These are phyloP conservation scores for Hemichromis elongatus DNA, from an alignment of 2,113 vertebrate species.

Conservation along the genomic window DNA sequence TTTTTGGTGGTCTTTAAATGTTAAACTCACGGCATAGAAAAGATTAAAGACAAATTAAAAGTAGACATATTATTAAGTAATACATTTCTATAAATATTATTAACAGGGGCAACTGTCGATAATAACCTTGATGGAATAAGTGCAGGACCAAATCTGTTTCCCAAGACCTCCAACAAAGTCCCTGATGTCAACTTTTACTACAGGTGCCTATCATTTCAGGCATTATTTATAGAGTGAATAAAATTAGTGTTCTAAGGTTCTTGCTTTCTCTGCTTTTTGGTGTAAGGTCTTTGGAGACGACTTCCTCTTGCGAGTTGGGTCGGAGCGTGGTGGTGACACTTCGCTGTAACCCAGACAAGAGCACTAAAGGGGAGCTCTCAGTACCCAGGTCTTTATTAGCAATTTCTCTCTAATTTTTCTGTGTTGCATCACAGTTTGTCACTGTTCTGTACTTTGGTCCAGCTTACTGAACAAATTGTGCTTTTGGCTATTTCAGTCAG, in stretches of 20 bases:
- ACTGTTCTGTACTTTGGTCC: background rate
- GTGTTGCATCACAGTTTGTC: background rate
- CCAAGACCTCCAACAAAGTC: conserved; percentile 72
- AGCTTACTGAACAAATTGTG: background rate
- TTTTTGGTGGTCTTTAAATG: background rate
- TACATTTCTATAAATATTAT: background rate
- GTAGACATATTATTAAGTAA: background rate
- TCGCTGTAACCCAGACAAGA: conserved; percentile 84
- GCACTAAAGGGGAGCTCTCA: conserved; percentile 78
- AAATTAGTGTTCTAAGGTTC: background rate
- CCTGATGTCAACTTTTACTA: conserved; percentile 91
- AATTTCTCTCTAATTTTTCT: background rate
- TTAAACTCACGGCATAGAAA: background rate
- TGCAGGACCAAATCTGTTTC: conserved; percentile 76
- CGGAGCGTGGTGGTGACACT: conserved; percentile 85
- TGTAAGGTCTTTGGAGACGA: conserved; percentile 81
- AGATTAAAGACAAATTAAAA: background rate
- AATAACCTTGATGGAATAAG: conserved; percentile 75
- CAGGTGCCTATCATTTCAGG: conserved; percentile 70
- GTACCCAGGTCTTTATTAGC: conserved; percentile 79
- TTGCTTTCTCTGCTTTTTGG: background rate
- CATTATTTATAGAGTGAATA: background rate
- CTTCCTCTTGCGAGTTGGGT: conserved; percentile 87
- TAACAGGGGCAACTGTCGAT: conserved; percentile 83
- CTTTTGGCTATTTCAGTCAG: conserved; percentile 62